Base-by-base conservation (phyloP, 92 coral and sea anemone genomes). In the Phymanthus crucifer region DNA sequence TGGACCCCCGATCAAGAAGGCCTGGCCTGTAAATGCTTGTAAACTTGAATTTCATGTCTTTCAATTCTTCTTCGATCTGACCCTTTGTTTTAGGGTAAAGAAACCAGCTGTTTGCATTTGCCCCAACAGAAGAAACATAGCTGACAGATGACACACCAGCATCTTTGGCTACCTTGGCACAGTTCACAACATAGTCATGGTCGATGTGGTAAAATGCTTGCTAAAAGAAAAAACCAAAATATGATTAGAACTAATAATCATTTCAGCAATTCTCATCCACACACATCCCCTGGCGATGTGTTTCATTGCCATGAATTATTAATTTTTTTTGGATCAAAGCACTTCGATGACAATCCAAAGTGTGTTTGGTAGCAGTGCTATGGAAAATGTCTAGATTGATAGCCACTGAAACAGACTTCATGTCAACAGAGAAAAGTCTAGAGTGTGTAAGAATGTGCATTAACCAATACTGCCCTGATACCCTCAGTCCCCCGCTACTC, bases 21-120 rank as follows among this genome's bases (percentile, higher is more conserved):
- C 99, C 99, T 31, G 99, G 99, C 65, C 94, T 87, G 69, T 85
- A 95, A n/a, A 95, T 95, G 71, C 95, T 93, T 13, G 93, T 84
- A 75, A 80, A 79, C 57, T 80, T 10, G 66, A 90, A 95, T 11
- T 85, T 78, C 82, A 93, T 38, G 65, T 87, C 78, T 69, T 93
- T 95, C 57, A 91, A 73, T 70, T 91, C 89, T 80, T 90, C 97
- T 57, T 93, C 99, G 43, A 92, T 97, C 93, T 94, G 52, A 72
- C 97, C 98, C 75, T 95, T 95, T 17, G 91, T 85, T 74, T 93
- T 82, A 6, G 87, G 31, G 69, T 95, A 93, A n/a, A 86, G 77
- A 24, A 95, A 54, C 90, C 86, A 82, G 66, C 98, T 93, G 70
- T 91, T 84, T 1, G 93, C 33, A 6, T 87, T 85, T 17, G 99